Evolutionary conservation across 2,888 invertebrate species (phyloP), one percentile per base, ranked within the genome.

Genomic region (Nycteola revayana): DNA sequence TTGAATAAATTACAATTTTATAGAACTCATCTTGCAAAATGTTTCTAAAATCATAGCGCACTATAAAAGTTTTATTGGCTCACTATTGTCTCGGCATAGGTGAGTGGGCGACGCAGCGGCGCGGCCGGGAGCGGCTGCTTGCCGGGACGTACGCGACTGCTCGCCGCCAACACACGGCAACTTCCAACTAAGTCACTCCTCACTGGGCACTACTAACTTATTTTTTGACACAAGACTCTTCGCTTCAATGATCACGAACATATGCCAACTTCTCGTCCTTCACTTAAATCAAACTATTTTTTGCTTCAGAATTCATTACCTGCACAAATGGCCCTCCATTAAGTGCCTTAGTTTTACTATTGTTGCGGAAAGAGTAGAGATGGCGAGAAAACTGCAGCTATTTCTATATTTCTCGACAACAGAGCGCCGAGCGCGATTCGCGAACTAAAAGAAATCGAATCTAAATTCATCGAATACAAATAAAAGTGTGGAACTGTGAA

Each of bases 11-110:
- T 75, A 75, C 62, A 14, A 74, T 80, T 83, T 83, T 77, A 82
- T 82, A 75, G 75, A 80, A 82, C 70, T 75, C 75, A 78, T 81
- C 76, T 75, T 66, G 66, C 66, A 76, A 77, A 82, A 81, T 79
- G 75, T 77, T 79, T 75, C 70, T 66, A 73, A 81, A 84, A 82
- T 83, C 78, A 84, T 81, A 79, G 80, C 72, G 67, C 44, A 66
- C 75, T 74, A 75, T 82, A 82, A 83, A 85, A 85, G 73, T 82
- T 85, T 82, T 82, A 84, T 83, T 83, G 75, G 75, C 70, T 75
- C 65, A 70, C 73, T 72, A 76, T 81, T 77, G 79, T 79, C 74
- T 75, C 66, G 33, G 36, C 25, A 44, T 58, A 60, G 62, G 52
- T 40, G 41, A 43, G 48, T 29, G 25, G 27, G 27, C 35, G 33